Percentiles rank a stretch among this genome's conserved stretches.
Conservation (phyloP, 2,797 vertebrate genomes). For the Mormyrus proboscirostris region DNA sequence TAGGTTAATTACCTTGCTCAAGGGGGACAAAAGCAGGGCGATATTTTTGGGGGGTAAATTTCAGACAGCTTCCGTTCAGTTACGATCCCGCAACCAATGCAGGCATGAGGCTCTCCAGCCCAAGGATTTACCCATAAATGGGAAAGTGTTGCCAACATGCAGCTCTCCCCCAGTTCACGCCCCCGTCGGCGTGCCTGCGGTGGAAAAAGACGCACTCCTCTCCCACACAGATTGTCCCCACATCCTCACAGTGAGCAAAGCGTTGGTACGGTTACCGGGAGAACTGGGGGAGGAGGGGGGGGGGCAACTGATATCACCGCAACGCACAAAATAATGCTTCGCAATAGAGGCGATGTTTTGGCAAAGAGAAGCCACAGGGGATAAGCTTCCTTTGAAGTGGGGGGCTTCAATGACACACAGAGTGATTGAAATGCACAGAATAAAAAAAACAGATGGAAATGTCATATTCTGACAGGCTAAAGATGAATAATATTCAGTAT, state of each 20-base stretch:
- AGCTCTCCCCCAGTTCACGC: conserved; percentile 1
- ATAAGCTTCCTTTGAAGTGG: background rate
- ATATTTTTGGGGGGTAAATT: background rate
- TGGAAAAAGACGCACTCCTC: background rate
- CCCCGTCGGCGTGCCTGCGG: background rate
- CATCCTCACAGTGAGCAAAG: background rate
- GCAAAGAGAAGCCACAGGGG: background rate
- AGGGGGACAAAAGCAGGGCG: background rate
- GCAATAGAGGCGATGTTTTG: background rate
- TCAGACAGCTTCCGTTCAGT: background rate
- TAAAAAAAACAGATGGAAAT: background rate
- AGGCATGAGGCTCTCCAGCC: background rate
- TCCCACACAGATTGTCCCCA: background rate
- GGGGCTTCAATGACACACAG: background rate
- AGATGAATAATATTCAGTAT: background rate
- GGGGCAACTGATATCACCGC: background rate
- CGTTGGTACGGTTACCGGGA: background rate
- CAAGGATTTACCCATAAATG: background rate
- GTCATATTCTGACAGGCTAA: background rate
- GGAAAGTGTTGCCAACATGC: background rate
- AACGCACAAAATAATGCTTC: background rate
- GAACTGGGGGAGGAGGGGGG: background rate
- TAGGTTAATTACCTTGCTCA: background rate
- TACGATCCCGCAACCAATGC: background rate
- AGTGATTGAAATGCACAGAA: background rate